phyloP scores from a whole-genome alignment of 2,113 vertebrate species.

The Acrocephalus arundinaceus region DNA sequence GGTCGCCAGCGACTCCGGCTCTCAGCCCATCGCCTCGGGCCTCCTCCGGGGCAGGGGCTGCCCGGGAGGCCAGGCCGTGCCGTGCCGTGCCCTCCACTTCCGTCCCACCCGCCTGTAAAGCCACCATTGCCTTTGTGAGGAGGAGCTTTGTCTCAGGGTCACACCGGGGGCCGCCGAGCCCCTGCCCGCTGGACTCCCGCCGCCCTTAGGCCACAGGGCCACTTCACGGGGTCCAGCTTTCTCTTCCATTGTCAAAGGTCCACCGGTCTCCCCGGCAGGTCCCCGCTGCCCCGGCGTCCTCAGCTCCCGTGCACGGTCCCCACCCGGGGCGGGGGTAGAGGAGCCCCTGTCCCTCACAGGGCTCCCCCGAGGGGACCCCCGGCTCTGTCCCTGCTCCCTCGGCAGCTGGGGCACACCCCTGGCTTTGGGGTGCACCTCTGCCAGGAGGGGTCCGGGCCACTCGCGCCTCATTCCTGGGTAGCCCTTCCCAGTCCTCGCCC shows the following conservation, averaged over 20 bases:
- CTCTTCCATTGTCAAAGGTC: slow-evolving; percentile 68
- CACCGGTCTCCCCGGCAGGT: background rate
- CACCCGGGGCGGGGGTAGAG: background rate
- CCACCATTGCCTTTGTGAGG: slow-evolving; percentile 75
- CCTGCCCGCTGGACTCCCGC: slow-evolving; percentile 62
- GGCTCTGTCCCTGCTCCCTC: background rate
- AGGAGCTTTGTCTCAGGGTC: slow-evolving; percentile 75
- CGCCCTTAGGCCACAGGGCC: slow-evolving; percentile 65
- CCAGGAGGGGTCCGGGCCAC: background rate
- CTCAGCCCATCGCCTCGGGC: slow-evolving; percentile 11
- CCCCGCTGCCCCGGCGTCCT: background rate
- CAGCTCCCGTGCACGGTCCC: background rate
- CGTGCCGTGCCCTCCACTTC: slow-evolving; percentile 55
- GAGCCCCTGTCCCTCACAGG: background rate
- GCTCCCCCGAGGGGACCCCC: background rate
- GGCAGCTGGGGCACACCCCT: background rate
- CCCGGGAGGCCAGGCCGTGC: slow-evolving; percentile 28
- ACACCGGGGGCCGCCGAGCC: slow-evolving; percentile 43
- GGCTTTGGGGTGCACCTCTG: background rate
- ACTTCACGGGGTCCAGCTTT: slow-evolving; percentile 61
- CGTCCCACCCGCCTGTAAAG: slow-evolving; percentile 63
- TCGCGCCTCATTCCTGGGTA: background rate
- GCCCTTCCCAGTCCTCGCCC: background rate
- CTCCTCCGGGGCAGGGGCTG: slow-evolving; percentile 33
- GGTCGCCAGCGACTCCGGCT: background rate